These are phyloP conservation scores for Heliocidaris erythrogramma DNA, from an alignment of 35 echinoderm and acorn worm genomes.

Conservation along the genomic window DNA sequence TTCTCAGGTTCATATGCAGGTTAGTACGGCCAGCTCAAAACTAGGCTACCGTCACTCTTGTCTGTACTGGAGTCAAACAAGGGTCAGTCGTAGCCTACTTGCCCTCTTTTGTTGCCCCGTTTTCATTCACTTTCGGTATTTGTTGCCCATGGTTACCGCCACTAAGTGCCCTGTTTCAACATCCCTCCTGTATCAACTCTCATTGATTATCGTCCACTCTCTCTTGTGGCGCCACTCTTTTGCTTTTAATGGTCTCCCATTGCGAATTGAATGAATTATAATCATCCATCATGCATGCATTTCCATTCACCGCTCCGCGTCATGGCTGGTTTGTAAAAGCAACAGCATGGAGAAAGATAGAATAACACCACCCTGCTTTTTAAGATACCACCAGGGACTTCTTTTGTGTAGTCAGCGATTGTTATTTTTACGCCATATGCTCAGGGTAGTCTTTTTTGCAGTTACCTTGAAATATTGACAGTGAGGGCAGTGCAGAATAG, in stretches of 20 bases:
- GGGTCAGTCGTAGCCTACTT: constrained; percentile 7
- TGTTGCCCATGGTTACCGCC: background rate
- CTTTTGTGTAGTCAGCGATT: background rate
- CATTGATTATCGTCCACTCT: background rate
- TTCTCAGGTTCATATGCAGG: background rate
- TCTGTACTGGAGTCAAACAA: constrained; percentile 4
- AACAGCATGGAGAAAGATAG: background rate
- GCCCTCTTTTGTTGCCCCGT: background rate
- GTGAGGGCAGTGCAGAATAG: background rate
- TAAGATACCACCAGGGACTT: background rate
- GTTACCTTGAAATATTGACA: background rate
- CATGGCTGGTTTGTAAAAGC: background rate
- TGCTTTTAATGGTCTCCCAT: background rate
- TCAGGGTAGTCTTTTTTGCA: background rate
- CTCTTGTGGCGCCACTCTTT: background rate
- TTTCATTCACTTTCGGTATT: background rate
- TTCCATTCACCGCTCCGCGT: background rate
- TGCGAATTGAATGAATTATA: background rate
- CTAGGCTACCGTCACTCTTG: constrained; percentile 30
- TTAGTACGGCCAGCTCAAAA: constrained; percentile 21
- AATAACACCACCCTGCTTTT: background rate
- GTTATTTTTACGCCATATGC: constrained; percentile 16
- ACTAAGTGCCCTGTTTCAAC: background rate
- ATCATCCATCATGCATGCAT: background rate
- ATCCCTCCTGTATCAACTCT: background rate